Evolutionary conservation across 2,888 invertebrate genomes (phyloP).

Genomic region (Cremastinae sp.): DNA sequence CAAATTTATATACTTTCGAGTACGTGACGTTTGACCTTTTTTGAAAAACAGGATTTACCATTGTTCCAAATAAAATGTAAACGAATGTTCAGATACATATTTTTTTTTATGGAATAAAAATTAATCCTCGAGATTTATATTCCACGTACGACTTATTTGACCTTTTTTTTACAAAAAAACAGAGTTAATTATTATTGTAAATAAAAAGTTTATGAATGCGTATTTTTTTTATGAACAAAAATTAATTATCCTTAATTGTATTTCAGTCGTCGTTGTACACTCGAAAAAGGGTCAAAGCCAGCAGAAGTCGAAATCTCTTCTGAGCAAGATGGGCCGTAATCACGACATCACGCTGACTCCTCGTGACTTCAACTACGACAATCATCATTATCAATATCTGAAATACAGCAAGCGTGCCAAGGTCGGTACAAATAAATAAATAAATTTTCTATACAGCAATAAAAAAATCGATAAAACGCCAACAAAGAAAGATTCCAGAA

Average conservation of each 20-base stretch:
- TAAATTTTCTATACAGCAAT: no score
- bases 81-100: no score
- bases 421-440: slow-evolving; percentile 76
- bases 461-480: no score
- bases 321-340: slow-evolving; percentile 73
- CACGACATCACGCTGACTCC: slow-evolving; percentile 85
- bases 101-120: no score
- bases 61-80: no score
- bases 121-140: no score
- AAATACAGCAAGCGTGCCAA: slow-evolving; percentile 88
- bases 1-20: not conserved
- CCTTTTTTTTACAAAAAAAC: no score
- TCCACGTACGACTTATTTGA: no score
- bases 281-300: slow-evolving; percentile 72
- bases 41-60: no score
- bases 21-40: not conserved
- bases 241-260: not conserved
- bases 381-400: slow-evolving; percentile 90
- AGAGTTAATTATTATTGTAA: no score
- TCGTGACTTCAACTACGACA: slow-evolving; percentile 89
- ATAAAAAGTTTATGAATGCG: not conserved
- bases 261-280: slow-evolving; percentile 67
- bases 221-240: not conserved
- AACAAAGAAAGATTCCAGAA: no score
- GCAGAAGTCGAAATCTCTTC: slow-evolving; percentile 72